Evolutionary conservation across 2,888 invertebrate species (phyloP).

Genomic region (Vanessa cardui): DNA sequence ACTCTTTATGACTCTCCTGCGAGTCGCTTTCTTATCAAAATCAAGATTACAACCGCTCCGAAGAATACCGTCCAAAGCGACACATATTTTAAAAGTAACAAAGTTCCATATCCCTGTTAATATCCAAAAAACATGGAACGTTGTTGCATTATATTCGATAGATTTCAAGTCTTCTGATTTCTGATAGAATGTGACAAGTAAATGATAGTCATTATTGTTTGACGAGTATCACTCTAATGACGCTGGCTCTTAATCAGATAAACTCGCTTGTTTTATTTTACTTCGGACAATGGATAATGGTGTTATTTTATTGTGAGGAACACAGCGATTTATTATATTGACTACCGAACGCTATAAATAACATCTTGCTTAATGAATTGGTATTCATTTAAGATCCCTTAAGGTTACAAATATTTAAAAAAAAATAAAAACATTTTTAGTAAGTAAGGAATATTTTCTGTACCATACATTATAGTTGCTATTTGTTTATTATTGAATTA

Average conservation of each 20-base stretch:
- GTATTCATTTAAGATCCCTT: background rate
- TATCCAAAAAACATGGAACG: conserved; percentile 33
- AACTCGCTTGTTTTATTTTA: conserved; percentile 51
- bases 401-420: too few relatives aligned
- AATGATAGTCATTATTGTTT: conserved; percentile 61
- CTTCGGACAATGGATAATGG: conserved; percentile 55
- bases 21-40: conserved; percentile 53
- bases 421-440: too few relatives aligned
- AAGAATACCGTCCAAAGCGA: conserved; percentile 31
- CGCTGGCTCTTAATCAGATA: conserved; percentile 56
- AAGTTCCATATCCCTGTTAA: conserved; percentile 37
- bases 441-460: too few relatives aligned
- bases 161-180: conserved; percentile 35
- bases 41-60: conserved; percentile 51
- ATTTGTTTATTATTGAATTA: too few relatives aligned
- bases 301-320: conserved; percentile 35
- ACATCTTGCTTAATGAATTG: conserved; percentile 7
- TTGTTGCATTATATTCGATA: conserved; percentile 36
- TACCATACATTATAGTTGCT: too few relatives aligned
- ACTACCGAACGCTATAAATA: background rate
- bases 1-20: conserved; percentile 54
- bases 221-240: conserved; percentile 61
- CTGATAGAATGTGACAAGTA: conserved; percentile 54
- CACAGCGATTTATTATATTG: conserved; percentile 34
- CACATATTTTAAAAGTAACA: conserved; percentile 39